Percentiles rank a stretch among this genome's conserved stretches.
Evolutionary conservation across 2,888 invertebrate genomes (phyloP).

Genomic region (Synanthedon vespiformis): DNA sequence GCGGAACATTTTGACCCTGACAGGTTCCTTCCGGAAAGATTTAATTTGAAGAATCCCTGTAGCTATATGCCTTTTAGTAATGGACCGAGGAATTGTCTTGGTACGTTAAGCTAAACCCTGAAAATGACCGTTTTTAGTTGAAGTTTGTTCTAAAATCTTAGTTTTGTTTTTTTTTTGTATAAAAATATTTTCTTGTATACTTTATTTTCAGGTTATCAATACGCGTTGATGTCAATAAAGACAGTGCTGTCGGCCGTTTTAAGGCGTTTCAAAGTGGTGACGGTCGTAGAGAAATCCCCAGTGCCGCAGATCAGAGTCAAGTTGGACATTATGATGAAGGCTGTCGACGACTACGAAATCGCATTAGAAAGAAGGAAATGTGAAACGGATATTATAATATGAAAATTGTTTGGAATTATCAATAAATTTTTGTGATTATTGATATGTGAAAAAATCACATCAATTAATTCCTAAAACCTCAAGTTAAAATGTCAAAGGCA

Average conservation of each 20-base stretch:
- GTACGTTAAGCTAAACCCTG: too few relatives aligned
- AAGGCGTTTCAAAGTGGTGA: constrained; percentile 32
- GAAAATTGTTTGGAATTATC: too few relatives aligned
- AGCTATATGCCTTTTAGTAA: constrained; percentile 64
- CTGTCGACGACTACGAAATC: constrained; percentile 41
- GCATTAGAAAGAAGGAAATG: constrained; percentile 25
- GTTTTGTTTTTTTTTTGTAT: too few relatives aligned
- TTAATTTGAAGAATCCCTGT: constrained; percentile 40
- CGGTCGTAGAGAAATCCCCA: constrained; percentile 25
- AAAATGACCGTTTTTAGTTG: too few relatives aligned
- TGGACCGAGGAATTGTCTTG: constrained; percentile 66
- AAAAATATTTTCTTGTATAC: background rate
- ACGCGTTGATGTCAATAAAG: constrained; percentile 53
- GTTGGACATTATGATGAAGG: constrained; percentile 57
- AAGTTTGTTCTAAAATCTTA: background rate
- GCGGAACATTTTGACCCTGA: constrained; percentile 74
- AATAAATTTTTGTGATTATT: too few relatives aligned
- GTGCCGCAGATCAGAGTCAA: constrained; percentile 41
- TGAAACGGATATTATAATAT: background rate
- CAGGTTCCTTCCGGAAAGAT: constrained; percentile 68
- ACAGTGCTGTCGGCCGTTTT: constrained; percentile 33
- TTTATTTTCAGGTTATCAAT: constrained; percentile 44
- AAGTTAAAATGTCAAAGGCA: too few relatives aligned
- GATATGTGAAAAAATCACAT: too few relatives aligned
- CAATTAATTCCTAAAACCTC: too few relatives aligned